These are phyloP conservation scores for Schlechtendalia chinensis DNA, from an alignment of 1,140 invertebrate species.

Conservation along the genomic window DNA sequence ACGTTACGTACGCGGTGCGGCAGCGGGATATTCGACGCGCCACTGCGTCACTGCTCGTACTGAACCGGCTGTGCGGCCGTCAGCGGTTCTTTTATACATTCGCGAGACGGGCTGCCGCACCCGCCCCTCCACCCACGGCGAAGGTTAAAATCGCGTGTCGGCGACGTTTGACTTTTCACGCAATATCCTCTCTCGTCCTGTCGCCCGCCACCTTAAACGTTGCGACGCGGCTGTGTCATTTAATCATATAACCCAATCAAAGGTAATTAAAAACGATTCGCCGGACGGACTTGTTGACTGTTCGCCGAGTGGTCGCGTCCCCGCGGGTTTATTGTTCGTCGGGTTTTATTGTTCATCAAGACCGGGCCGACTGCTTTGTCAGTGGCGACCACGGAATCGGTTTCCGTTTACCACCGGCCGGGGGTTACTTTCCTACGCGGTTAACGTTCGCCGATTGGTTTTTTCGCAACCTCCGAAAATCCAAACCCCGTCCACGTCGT, in stretches of 20 bases:
- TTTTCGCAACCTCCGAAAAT: too few relatives aligned
- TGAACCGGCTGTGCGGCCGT: background rate
- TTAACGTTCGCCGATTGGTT: too few relatives aligned
- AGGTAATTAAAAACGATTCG: background rate
- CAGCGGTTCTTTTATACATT: conserved; percentile 20
- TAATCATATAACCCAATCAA: background rate
- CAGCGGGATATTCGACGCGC: too few relatives aligned
- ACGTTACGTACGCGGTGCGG: too few relatives aligned
- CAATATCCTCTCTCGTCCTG: background rate
- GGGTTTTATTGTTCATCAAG: background rate
- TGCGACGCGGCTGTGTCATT: too few relatives aligned
- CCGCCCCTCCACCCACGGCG: background rate
- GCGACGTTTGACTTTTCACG: conserved; percentile 18
- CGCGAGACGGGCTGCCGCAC: background rate
- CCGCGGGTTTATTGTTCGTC: background rate
- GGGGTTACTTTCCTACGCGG: too few relatives aligned
- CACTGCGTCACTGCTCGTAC: background rate
- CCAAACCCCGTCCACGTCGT: too few relatives aligned
- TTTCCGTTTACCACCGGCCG: too few relatives aligned
- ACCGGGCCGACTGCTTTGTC: too few relatives aligned
- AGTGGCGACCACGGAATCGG: too few relatives aligned
- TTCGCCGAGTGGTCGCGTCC: too few relatives aligned
- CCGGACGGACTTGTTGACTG: background rate
- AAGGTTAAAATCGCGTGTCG: conserved; percentile 20
- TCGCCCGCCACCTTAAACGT: too few relatives aligned